Base-by-base conservation (phyloP, 1,140 invertebrate genomes). In the Anoplolepis gracilipes region DNA sequence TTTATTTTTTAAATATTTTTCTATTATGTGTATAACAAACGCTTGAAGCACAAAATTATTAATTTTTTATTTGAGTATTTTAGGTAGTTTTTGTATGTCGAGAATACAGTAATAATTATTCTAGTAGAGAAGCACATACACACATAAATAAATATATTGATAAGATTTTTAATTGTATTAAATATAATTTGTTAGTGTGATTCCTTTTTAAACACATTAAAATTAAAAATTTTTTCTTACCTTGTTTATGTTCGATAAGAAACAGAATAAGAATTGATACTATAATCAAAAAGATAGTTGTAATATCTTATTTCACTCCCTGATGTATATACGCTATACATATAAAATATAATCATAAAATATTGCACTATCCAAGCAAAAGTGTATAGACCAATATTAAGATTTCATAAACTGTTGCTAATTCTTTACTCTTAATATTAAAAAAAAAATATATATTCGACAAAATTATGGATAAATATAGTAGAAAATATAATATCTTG, bases 331-430 rank as follows among this genome's bases (percentile, higher is more conserved):
- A 33, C 6, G n/a, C n/a, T n/a, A n/a, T n/a, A 25, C 25, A 16
- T 1, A 36, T 28, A 36, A 1, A 6, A 30, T 10, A 36, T 25
- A 1, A 42, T n/a, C 19, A 30, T 33, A n/a, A 77, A 77, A 77
- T n/a, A n/a, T n/a, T n/a, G 13, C 6, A 13, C 2, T 72, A 28
- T 53, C 10, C 8, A 33, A 75, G 13, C 22, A 11, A 39, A 8
- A n/a, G n/a, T 25, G 16, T 57, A 36, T 36, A 10, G 4, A 2
- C n/a, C 39, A 59, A 0, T 59, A 75, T 77, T 77, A 76, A 76
- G 2, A 39, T 79, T 69, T 36, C 22, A 81, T 81, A 79, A 81
- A 79, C 7, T 69, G 33, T 39, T 55, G 1, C 11, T 65, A n/a
- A n/a, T n/a, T n/a, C n/a, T 1, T 46, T 33, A 49, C 5, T 16